These are phyloP conservation scores for Drosophila suzukii DNA, from an alignment of 1,140 invertebrate species.

Conservation along the genomic window DNA sequence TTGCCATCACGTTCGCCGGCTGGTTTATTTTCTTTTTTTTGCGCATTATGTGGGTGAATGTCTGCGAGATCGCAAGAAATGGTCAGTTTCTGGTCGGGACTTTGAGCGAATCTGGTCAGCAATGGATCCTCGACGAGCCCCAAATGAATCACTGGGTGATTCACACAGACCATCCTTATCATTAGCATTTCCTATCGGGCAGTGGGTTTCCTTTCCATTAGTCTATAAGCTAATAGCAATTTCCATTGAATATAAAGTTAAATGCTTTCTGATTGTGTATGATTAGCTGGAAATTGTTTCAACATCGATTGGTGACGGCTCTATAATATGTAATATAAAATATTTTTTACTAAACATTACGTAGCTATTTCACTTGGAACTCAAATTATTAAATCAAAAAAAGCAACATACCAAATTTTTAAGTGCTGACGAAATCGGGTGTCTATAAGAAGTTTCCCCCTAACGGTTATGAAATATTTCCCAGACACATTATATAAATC, in stretches of 20 bases:
- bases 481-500: slow-evolving; percentile 7
- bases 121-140: background rate
- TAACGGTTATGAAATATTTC: slow-evolving; percentile 13
- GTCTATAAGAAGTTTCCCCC: background rate
- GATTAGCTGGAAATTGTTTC: background rate
- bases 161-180: slow-evolving; percentile 24
- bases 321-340: too few species aligned
- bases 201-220: background rate
- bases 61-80: background rate
- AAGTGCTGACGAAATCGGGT: background rate
- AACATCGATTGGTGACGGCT: background rate
- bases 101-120: slow-evolving; percentile 1
- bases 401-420: too few species aligned
- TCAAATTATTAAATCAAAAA: too few species aligned
- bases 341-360: too few species aligned
- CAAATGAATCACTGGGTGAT: slow-evolving; percentile 8
- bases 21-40: slow-evolving; percentile 8
- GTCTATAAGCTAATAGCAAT: background rate
- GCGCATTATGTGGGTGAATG: slow-evolving; percentile 23
- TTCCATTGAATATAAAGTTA: background rate
- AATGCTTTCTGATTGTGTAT: background rate
- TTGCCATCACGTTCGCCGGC: slow-evolving; percentile 13
- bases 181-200: background rate
- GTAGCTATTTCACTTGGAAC: too few species aligned
- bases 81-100: slow-evolving; percentile 8